phyloP scores from a whole-genome alignment of 2,888 invertebrate species.

The Hirtodrosophila confusa region DNA sequence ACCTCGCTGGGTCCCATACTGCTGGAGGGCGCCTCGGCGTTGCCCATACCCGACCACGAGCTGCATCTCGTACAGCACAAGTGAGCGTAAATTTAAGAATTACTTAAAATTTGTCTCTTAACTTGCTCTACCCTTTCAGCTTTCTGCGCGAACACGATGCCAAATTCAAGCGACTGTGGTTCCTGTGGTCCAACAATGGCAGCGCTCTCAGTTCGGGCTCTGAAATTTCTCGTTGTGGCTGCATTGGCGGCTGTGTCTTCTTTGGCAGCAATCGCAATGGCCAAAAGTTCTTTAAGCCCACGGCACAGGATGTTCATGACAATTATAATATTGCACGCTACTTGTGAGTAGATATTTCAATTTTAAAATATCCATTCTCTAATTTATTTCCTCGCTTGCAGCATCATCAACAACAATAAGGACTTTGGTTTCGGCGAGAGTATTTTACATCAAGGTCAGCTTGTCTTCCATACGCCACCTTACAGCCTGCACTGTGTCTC shows the following conservation, averaged over 20 bases:
- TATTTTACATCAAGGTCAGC: slow-evolving; percentile 92
- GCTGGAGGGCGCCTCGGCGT: slow-evolving; percentile 94
- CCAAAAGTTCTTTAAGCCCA: slow-evolving; percentile 93
- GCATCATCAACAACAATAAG: slow-evolving; percentile 90
- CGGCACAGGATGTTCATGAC: slow-evolving; percentile 90
- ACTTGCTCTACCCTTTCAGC: slow-evolving; percentile 62
- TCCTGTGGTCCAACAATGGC: slow-evolving; percentile 90
- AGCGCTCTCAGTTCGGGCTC: slow-evolving; percentile 84
- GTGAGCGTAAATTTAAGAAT: slow-evolving; percentile 77
- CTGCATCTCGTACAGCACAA: slow-evolving; percentile 92
- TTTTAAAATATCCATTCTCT: background rate
- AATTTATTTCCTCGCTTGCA: slow-evolving; percentile 72
- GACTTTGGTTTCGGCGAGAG: slow-evolving; percentile 98
- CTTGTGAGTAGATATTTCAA: slow-evolving; percentile 73
- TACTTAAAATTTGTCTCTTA: no score
- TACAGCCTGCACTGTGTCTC: slow-evolving; percentile 92
- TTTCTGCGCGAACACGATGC: slow-evolving; percentile 93
- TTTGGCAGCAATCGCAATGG: slow-evolving; percentile 97
- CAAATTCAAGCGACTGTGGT: slow-evolving; percentile 94
- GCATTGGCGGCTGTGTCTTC: slow-evolving; percentile 97
- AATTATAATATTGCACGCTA: slow-evolving; percentile 91
- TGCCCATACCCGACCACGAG: slow-evolving; percentile 91
- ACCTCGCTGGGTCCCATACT: slow-evolving; percentile 95
- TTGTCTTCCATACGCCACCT: slow-evolving; percentile 95
- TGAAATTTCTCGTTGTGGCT: slow-evolving; percentile 93